Conservation (phyloP, 30 jellyfish, hydroid and myxozoan genomes). For the Mastigias papua region DNA sequence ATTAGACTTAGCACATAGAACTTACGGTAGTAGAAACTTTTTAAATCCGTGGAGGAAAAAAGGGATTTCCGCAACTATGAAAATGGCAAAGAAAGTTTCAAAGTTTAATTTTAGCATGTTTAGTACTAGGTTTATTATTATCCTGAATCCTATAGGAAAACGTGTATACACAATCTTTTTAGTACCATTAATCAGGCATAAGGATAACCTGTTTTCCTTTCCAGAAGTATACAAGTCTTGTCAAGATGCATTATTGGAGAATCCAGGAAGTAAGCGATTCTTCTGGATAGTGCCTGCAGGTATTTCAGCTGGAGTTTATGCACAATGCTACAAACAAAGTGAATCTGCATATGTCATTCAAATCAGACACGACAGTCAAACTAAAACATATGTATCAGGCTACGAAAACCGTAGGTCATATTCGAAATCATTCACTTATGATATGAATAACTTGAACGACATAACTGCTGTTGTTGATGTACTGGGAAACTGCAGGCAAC, state of each 20-base stretch:
- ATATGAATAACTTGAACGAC: constrained; percentile 6
- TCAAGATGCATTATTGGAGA: not conserved
- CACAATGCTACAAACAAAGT: constrained; percentile 4
- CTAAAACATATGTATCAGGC: not conserved
- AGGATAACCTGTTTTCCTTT: not conserved
- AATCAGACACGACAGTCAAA: constrained; percentile 3
- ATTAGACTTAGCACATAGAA: no score
- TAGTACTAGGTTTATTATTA: no score
- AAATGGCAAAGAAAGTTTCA: no score
- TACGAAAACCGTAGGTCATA: not conserved
- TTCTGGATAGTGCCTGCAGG: constrained; percentile 27
- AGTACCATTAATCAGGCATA: no score
- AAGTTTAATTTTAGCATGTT: no score
- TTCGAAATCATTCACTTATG: not conserved
- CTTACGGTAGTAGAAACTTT: no score
- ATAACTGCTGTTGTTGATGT: constrained; percentile 39
- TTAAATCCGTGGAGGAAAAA: no score
- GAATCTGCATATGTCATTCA: not conserved
- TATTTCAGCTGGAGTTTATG: not conserved
- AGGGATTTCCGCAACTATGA: no score
- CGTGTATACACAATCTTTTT: no score
- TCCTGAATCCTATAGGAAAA: no score
- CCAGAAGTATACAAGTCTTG: constrained; percentile 16
- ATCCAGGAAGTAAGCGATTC: not conserved
- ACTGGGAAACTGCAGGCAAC: constrained; percentile 30